Percentiles rank a stretch among this genome's conserved stretches.
These are phyloP conservation scores for Tautogolabrus adspersus DNA, from an alignment of 2,113 vertebrate species.

Conservation along the genomic window DNA sequence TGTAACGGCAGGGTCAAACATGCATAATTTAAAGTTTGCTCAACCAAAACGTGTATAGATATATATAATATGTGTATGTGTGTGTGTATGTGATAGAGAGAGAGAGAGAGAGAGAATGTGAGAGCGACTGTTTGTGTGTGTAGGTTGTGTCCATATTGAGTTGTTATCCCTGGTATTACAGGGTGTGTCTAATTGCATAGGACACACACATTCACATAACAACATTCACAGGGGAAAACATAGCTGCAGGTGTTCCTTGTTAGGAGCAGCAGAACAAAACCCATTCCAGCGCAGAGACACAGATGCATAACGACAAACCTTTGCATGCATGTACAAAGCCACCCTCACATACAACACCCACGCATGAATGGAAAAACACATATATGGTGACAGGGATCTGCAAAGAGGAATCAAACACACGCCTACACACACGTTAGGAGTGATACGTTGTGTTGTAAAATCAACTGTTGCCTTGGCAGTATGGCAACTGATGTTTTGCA, in stretches of 20 bases:
- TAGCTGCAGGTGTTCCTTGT: constrained; percentile 39
- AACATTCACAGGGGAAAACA: constrained; percentile 1
- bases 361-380: neutral
- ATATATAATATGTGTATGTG: neutral
- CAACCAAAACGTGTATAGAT: neutral
- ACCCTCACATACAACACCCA: neutral
- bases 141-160: neutral
- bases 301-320: neutral
- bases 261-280: constrained; percentile 28
- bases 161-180: neutral
- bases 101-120: too few species aligned
- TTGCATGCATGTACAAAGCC: neutral
- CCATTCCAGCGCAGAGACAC: constrained; percentile 1
- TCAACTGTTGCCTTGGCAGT: neutral
- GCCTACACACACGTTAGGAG: neutral
- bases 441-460: neutral
- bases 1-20: neutral
- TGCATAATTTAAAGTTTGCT: neutral
- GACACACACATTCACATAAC: neutral
- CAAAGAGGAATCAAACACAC: neutral
- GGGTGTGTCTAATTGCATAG: neutral
- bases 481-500: neutral
- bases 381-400: neutral
- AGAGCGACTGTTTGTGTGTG: neutral
- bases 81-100: neutral